Evolutionary conservation across 2,797 vertebrate species (phyloP).

Genomic region (Clarias fuscus): DNA sequence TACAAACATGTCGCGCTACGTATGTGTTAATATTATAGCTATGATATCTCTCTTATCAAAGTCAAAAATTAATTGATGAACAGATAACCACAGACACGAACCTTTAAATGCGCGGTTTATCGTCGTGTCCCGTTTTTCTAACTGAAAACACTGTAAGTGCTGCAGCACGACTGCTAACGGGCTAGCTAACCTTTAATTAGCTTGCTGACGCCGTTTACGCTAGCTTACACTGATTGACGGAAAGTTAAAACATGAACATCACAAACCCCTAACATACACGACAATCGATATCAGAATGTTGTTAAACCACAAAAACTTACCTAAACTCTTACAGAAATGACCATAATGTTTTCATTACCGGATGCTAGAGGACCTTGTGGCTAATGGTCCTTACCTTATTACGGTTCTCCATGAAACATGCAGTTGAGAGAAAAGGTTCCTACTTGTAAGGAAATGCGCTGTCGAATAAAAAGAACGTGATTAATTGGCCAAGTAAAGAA

Average conservation of each 20-base stretch:
- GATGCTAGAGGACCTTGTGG: background rate
- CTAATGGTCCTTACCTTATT: slow-evolving; percentile 35
- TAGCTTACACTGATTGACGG: background rate
- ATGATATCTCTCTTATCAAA: background rate
- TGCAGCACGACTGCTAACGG: background rate
- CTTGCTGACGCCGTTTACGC: background rate
- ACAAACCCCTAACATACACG: background rate
- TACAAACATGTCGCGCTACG: background rate
- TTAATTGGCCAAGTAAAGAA: background rate
- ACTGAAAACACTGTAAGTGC: background rate
- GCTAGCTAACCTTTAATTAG: background rate
- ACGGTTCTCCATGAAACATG: slow-evolving; percentile 62
- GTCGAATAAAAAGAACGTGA: background rate
- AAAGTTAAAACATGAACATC: background rate
- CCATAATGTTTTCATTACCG: slow-evolving; percentile 47
- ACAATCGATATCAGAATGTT: background rate
- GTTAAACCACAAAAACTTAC: slow-evolving; percentile 12
- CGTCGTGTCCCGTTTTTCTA: background rate
- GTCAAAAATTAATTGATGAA: background rate
- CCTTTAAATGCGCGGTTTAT: background rate
- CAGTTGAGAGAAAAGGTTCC: slow-evolving; percentile 58
- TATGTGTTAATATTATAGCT: background rate
- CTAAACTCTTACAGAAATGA: slow-evolving; percentile 35
- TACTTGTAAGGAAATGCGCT: background rate
- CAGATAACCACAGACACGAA: background rate